These are phyloP conservation scores for Carollia perspicillata DNA, from an alignment of 2,113 vertebrate genomes.

Conservation along the genomic window DNA sequence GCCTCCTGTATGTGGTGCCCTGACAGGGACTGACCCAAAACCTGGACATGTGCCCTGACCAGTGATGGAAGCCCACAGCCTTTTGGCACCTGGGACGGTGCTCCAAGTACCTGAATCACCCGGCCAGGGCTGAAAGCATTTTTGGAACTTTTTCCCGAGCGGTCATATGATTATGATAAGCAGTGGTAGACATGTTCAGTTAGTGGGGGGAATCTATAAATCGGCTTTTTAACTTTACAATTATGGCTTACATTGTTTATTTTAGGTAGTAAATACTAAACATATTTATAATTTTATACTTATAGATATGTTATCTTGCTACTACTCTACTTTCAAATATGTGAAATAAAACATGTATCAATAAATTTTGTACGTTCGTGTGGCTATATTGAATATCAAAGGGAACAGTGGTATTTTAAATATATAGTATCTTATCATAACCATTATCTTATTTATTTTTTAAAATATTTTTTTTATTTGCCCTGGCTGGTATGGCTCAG, in stretches of 20 bases:
- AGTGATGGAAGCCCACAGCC: too few species aligned
- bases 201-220: neutral
- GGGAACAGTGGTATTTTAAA: neutral
- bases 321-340: neutral
- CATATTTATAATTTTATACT: constrained; percentile 32
- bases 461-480: too few species aligned
- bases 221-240: neutral
- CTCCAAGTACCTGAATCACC: too few species aligned
- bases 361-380: neutral
- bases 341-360: neutral
- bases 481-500: too few species aligned
- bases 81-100: too few species aligned
- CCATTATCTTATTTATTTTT: neutral
- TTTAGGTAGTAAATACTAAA: constrained; percentile 24
- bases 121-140: neutral
- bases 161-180: neutral
- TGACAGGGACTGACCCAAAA: too few species aligned
- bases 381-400: neutral
- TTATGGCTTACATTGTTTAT: neutral
- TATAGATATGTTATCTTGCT: neutral
- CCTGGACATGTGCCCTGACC: too few species aligned
- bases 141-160: neutral
- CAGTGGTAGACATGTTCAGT: neutral
- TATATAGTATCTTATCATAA: neutral
- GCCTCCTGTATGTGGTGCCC: too few species aligned